A percentile compares a stretch with the other conserved stretches of the same genome.
Evolutionary conservation across 2,113 vertebrate species (phyloP).

Genomic region (Ellobius talpinus): DNA sequence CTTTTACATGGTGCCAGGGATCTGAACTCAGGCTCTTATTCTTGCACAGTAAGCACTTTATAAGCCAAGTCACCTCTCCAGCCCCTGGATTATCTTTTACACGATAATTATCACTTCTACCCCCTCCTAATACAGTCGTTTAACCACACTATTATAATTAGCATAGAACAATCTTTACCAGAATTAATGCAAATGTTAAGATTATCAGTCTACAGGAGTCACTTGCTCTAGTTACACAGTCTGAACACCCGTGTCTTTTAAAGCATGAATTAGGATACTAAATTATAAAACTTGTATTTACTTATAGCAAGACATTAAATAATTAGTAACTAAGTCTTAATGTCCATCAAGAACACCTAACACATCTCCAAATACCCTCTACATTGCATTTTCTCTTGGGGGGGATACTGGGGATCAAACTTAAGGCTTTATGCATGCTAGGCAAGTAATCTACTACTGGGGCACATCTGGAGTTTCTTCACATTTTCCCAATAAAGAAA

Average conservation of each 20-base stretch:
- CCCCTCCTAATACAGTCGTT: not conserved
- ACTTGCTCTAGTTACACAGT: constrained; percentile 33
- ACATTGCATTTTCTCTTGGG: not conserved
- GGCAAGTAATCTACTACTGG: not conserved
- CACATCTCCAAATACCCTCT: not conserved
- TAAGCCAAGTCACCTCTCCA: not conserved
- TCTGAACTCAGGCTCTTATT: not conserved
- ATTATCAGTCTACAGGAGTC: not conserved
- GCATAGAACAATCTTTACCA: constrained; percentile 23
- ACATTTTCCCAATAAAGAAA: not conserved
- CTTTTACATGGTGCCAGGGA: not conserved
- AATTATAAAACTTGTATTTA: not conserved
- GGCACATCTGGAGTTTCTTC: not conserved
- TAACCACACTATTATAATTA: constrained; percentile 32
- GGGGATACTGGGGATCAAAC: not conserved
- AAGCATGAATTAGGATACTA: constrained; percentile 28
- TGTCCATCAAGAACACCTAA: not conserved
- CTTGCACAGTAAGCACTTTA: not conserved
- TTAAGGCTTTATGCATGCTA: not conserved
- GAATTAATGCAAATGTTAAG: constrained; percentile 43
- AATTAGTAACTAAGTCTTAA: constrained; percentile 28
- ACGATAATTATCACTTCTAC: constrained; percentile 14
- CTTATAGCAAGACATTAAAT: constrained; percentile 50
- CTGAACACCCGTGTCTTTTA: constrained; percentile 32
- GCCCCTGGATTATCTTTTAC: constrained; percentile 36